A percentile compares a stretch with the other conserved stretches of the same genome.
These are phyloP conservation scores for Camponotus floridanus DNA, from an alignment of 1,140 invertebrate species.

Conservation along the genomic window DNA sequence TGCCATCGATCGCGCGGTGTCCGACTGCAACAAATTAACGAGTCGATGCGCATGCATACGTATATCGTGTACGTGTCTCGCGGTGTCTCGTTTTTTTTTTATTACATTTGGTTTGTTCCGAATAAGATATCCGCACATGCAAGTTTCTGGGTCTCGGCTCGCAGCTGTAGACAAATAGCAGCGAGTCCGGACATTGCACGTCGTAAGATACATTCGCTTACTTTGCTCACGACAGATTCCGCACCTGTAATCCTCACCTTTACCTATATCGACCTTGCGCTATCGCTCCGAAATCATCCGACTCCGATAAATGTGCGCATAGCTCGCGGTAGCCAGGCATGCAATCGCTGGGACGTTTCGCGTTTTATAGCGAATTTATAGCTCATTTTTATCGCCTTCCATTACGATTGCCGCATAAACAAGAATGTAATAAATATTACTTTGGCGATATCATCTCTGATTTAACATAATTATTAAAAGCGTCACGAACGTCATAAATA, in stretches of 20 bases:
- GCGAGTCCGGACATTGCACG: slow-evolving; percentile 17
- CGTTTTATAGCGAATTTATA: not conserved
- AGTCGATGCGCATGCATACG: not conserved
- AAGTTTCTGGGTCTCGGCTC: not conserved
- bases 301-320: slow-evolving; percentile 41
- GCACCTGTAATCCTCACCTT: not conserved
- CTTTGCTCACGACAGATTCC: slow-evolving; percentile 37
- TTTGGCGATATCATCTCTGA: too few species aligned
- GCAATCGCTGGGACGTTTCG: not conserved
- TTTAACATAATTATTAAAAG: not conserved
- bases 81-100: slow-evolving; percentile 39
- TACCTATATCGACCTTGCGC: not conserved
- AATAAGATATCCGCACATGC: not conserved
- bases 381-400: not conserved
- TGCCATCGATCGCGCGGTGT: not conserved
- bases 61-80: too few species aligned
- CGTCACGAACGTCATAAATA: too few species aligned
- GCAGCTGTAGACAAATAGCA: not conserved
- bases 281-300: slow-evolving; percentile 33
- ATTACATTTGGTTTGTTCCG: slow-evolving; percentile 51
- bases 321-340: not conserved
- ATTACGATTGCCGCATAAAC: not conserved
- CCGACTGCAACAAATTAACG: slow-evolving; percentile 21
- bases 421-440: not conserved
- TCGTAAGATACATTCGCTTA: not conserved